Evolutionary conservation across 2,797 vertebrate species (phyloP).

Genomic region (Phataginus tetradactyla): DNA sequence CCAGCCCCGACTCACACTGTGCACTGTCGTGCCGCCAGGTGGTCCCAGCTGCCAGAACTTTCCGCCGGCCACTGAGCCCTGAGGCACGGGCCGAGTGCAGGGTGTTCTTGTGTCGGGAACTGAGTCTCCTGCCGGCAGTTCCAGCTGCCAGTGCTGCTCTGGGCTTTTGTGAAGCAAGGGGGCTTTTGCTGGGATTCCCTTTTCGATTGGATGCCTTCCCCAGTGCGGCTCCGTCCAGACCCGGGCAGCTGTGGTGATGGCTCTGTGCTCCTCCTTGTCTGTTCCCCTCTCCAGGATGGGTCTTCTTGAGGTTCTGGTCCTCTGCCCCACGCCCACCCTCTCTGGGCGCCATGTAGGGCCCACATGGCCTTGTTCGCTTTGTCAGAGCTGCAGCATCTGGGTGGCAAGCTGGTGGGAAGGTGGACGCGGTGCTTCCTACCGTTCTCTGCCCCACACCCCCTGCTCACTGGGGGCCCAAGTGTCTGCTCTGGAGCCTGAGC

Average conservation of each 20-base stretch:
- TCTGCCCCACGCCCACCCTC: fast-evolving
- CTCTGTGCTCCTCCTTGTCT: background rate
- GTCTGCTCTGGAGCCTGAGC: background rate
- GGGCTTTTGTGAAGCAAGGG: background rate
- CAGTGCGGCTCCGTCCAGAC: background rate
- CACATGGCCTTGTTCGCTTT: too few relatives aligned
- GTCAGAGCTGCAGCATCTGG: background rate
- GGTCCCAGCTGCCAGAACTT: background rate
- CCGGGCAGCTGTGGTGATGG: background rate
- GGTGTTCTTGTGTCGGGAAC: background rate
- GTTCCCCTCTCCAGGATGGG: background rate
- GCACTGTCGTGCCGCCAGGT: background rate
- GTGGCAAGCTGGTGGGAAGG: background rate
- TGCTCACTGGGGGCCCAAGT: background rate
- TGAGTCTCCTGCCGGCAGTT: background rate
- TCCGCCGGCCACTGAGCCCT: background rate
- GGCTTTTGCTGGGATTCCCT: background rate
- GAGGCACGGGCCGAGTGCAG: background rate
- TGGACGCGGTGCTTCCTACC: background rate
- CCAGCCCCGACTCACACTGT: background rate
- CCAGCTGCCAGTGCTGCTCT: background rate
- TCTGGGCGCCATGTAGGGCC: background rate
- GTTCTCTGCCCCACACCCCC: background rate
- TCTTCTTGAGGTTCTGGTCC: background rate
- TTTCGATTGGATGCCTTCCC: background rate